These are phyloP conservation scores for Hemitrygon akajei DNA, from an alignment of 2,797 vertebrate genomes.

Conservation along the genomic window DNA sequence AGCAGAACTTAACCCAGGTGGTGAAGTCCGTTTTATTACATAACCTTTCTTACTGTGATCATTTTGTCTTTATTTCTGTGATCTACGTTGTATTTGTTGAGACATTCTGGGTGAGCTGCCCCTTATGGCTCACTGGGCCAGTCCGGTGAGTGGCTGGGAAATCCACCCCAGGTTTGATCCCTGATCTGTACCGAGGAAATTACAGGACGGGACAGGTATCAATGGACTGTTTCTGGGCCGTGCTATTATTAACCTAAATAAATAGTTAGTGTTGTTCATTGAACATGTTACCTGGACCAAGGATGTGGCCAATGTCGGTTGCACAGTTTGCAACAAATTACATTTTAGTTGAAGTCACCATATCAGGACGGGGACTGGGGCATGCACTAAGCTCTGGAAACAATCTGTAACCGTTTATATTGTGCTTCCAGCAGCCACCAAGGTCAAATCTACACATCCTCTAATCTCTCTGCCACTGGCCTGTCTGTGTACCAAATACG, in stretches of 20 bases:
- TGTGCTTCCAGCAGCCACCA: slow-evolving; percentile 26
- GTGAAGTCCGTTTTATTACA: slow-evolving; percentile 37
- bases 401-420: slow-evolving; percentile 1
- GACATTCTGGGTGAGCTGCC: slow-evolving; percentile 12
- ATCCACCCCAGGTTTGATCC: slow-evolving; percentile 23
- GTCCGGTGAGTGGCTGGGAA: slow-evolving; percentile 15
- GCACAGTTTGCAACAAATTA: slow-evolving; percentile 7
- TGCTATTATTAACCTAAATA: slow-evolving; percentile 21
- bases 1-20: slow-evolving; percentile 34
- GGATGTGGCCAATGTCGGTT: neutral
- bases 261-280: slow-evolving; percentile 11
- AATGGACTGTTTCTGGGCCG: slow-evolving; percentile 5
- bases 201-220: neutral
- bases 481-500: slow-evolving; percentile 23
- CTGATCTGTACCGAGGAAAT: slow-evolving; percentile 11
- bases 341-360: slow-evolving; percentile 8
- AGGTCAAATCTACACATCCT: slow-evolving; percentile 7
- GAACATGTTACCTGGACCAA: neutral
- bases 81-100: slow-evolving; percentile 22
- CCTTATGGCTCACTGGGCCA: neutral
- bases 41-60: slow-evolving; percentile 36
- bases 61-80: slow-evolving; percentile 36
- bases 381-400: neutral
- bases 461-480: neutral
- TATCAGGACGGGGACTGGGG: neutral